Conservation (phyloP, 2,113 vertebrate genomes). For the Corythoichthys intestinalis region DNA sequence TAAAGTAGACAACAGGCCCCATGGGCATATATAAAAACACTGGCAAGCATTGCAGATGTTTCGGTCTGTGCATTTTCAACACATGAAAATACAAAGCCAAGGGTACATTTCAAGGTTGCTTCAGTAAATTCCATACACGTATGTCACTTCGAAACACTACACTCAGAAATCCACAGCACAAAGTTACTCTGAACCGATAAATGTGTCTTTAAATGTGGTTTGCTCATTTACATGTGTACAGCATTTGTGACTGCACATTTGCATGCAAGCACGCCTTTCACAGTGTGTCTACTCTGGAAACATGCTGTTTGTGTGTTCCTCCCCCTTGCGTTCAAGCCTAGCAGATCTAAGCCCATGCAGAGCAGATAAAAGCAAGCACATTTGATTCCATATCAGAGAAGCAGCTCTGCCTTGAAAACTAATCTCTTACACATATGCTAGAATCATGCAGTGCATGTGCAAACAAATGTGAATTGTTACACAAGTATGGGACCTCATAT, state of each 20-base stretch:
- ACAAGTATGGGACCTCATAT: constrained; percentile 23
- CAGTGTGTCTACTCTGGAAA: constrained; percentile 7
- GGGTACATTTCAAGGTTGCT: constrained; percentile 1
- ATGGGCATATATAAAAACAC: constrained; percentile 7
- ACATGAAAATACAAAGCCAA: constrained; percentile 10
- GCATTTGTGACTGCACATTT: constrained; percentile 20
- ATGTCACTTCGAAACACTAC: neutral
- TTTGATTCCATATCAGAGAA: constrained; percentile 57
- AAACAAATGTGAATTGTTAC: constrained; percentile 31
- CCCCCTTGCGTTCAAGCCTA: constrained; percentile 14
- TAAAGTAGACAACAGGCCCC: constrained; percentile 26
- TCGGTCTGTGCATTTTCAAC: constrained; percentile 8
- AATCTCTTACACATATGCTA: constrained; percentile 47
- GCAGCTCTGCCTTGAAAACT: constrained; percentile 45
- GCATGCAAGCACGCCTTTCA: constrained; percentile 13
- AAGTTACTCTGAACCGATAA: neutral
- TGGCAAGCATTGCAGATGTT: constrained; percentile 6
- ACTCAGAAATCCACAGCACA: constrained; percentile 1
- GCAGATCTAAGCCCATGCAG: constrained; percentile 45
- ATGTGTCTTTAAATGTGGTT: neutral
- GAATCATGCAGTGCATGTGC: constrained; percentile 14
- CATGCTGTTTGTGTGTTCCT: constrained; percentile 23
- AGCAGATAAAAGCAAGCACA: constrained; percentile 54
- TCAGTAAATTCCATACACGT: neutral
- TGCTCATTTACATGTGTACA: neutral